Conservation (phyloP, 2,888 invertebrate genomes). For the Operophtera brumata region DNA sequence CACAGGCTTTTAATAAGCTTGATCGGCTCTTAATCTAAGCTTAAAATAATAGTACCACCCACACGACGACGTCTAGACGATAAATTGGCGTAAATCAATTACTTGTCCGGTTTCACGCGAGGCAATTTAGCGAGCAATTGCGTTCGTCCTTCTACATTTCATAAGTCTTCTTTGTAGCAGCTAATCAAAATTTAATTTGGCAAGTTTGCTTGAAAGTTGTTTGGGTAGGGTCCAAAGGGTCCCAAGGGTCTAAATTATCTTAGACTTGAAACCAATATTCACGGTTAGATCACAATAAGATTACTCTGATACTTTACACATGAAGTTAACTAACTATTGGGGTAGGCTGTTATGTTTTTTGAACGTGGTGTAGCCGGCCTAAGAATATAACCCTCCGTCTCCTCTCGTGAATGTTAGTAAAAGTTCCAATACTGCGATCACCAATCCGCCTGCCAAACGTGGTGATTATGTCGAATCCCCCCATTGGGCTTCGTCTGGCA, state of each 20-base stretch:
- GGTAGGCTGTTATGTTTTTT: too few species aligned
- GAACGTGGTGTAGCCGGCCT: too few species aligned
- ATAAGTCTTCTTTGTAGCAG: constrained; percentile 22
- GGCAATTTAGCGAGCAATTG: constrained; percentile 15
- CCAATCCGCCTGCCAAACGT: too few species aligned
- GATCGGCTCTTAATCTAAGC: too few species aligned
- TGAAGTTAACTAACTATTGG: too few species aligned
- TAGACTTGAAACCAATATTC: background rate
- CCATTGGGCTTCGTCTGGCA: too few species aligned
- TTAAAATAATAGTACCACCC: background rate
- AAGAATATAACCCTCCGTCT: too few species aligned
- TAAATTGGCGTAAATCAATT: constrained; percentile 20
- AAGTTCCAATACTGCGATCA: too few species aligned
- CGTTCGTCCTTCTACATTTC: background rate
- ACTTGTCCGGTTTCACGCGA: constrained; percentile 23
- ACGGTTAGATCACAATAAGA: background rate
- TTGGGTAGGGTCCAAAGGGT: background rate
- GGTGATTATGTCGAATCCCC: too few species aligned
- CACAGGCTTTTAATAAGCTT: too few species aligned
- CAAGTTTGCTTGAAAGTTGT: background rate
- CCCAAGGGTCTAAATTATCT: constrained; percentile 5
- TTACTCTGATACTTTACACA: background rate
- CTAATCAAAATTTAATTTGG: constrained; percentile 18
- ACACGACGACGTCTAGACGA: constrained; percentile 6
- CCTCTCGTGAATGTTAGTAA: too few species aligned